Base-by-base conservation (phyloP, 2,888 invertebrate species). In the Lottia scabra region DNA sequence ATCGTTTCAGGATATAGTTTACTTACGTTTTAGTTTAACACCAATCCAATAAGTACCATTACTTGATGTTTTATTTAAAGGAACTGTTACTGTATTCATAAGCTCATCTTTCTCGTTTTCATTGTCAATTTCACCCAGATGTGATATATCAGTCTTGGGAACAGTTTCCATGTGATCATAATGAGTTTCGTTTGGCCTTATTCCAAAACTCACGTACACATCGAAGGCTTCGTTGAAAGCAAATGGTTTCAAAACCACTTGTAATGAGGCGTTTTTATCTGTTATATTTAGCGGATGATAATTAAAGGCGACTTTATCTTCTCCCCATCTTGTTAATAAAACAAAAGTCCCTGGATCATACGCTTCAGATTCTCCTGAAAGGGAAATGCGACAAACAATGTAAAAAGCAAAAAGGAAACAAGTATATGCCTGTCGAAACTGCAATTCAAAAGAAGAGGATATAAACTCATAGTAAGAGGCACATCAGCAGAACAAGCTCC, bases 31-130 rank as follows among this genome's bases (percentile, higher is more conserved):
- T 1, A 88, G 77, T 65, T 81, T 83, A 46, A 89, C 79, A 0
- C 86, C 87, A 48, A 89, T 77, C 75, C 82, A 82, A 79, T 88
- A 89, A 8, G 86, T 85, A 12, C 89, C 89, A 70, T 86, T 87
- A 26, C 75, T 69, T 15, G 68, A 65, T 5, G 88, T 88, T 10
- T 85, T 45, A 15, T 83, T 75, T 15, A 78, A 74, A 6, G 86
- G 84, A 0, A 87, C 85, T 68, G 81, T 83, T 62, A 84, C 80
- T 1, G 88, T 85, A 75, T 85, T 84, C 27, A 78, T 74, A 27
- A 85, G 72, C 16, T 83, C 78, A n/a, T 86, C 82, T 64, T 70
- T 70, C 27, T 76, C 73, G 12, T 73, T 70, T 0, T 74, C 75
- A 19, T 73, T 72, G n/a, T 77, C 73, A 16, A 77, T 68, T 63